A percentile compares a stretch with the other conserved stretches of the same genome.
phyloP scores from a whole-genome alignment of 2,888 invertebrate species.

The Drosophila affinis region DNA sequence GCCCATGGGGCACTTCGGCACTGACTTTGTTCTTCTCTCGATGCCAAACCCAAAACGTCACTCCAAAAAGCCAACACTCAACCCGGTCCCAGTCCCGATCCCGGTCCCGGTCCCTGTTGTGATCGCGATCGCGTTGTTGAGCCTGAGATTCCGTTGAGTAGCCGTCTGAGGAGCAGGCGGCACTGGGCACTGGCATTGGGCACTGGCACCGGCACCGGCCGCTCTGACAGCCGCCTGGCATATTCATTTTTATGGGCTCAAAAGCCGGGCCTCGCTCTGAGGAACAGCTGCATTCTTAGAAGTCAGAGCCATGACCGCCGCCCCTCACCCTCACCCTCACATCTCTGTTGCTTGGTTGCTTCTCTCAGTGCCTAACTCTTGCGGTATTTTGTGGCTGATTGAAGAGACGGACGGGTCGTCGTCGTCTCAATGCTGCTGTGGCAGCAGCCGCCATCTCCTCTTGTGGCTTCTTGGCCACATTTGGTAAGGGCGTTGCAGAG shows the following conservation, averaged over 20 bases:
- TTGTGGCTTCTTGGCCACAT: neutral
- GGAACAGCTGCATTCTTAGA: constrained; percentile 68
- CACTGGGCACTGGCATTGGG: constrained; percentile 39
- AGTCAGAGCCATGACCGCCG: constrained; percentile 48
- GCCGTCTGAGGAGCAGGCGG: neutral
- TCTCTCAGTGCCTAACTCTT: constrained; percentile 59
- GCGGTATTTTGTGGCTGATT: constrained; percentile 61
- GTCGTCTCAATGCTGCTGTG: constrained; percentile 37
- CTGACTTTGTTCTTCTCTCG: constrained; percentile 69
- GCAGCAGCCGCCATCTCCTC: neutral
- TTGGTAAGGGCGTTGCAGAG: constrained; percentile 42
- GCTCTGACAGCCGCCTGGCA: constrained; percentile 72
- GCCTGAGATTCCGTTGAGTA: neutral
- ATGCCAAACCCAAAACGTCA: constrained; percentile 75
- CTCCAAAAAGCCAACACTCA: constrained; percentile 67
- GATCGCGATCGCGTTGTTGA: constrained; percentile 15
- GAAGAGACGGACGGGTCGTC: constrained; percentile 24
- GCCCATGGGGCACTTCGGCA: constrained; percentile 57
- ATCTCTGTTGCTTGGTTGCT: constrained; percentile 16
- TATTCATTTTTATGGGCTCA: constrained; percentile 68
- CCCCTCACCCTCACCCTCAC: constrained; percentile 16
- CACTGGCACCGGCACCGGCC: constrained; percentile 59
- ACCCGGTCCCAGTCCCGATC: constrained; percentile 35
- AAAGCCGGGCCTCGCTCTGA: constrained; percentile 13
- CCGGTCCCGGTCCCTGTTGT: neutral